Conservation (phyloP, 2,113 vertebrate species). For the Cheilinus undulatus region DNA sequence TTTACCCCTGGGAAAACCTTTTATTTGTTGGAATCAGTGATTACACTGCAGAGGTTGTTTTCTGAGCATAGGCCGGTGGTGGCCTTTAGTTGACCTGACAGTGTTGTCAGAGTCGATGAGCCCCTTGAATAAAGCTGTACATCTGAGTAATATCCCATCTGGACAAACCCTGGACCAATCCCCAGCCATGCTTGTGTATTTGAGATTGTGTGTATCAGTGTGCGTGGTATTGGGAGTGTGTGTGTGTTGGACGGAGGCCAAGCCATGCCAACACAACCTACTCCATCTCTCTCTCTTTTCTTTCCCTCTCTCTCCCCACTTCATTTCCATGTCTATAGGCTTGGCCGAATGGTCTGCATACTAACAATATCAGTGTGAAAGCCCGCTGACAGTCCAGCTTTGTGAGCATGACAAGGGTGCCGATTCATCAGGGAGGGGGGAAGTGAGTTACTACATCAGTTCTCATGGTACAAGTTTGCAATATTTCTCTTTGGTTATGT, state of each 20-base stretch:
- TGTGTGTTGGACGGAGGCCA: constrained; percentile 80
- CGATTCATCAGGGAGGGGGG: constrained; percentile 86
- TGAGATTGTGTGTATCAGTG: constrained; percentile 40
- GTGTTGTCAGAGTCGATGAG: constrained; percentile 55
- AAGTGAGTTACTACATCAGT: constrained; percentile 83
- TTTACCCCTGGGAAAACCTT: neutral
- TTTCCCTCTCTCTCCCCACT: constrained; percentile 76
- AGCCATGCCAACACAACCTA: constrained; percentile 85
- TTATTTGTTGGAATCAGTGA: constrained; percentile 18
- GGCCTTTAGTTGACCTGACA: constrained; percentile 76
- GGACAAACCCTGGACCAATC: constrained; percentile 61
- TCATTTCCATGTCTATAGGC: constrained; percentile 92
- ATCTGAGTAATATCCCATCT: constrained; percentile 75
- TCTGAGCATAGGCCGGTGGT: constrained; percentile 35
- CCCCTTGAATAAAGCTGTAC: constrained; percentile 67
- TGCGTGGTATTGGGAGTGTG: constrained; percentile 34
- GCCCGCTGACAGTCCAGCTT: constrained; percentile 87
- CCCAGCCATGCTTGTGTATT: constrained; percentile 49
- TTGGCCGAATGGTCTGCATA: constrained; percentile 87
- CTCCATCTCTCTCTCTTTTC: constrained; percentile 82
- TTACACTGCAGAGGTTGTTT: constrained; percentile 42
- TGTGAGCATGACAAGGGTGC: constrained; percentile 87
- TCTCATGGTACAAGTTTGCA: constrained; percentile 80
- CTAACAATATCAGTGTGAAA: constrained; percentile 89
- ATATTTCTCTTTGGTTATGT: constrained; percentile 76